Conservation (phyloP, 2,888 invertebrate species). For the Microplitis deprimator region DNA sequence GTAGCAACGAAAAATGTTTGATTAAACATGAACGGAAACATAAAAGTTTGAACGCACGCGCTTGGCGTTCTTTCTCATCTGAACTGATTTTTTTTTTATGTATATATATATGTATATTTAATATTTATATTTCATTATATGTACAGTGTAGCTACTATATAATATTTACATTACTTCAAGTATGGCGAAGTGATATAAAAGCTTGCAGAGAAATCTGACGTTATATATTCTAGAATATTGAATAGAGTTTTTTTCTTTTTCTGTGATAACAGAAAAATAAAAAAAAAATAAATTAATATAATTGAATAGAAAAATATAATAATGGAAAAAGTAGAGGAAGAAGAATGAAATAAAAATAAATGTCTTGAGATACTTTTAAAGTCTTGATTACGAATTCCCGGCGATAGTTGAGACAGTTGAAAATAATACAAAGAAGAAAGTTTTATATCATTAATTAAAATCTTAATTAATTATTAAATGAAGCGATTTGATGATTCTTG, state of each 20-base stretch:
- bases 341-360: background rate
- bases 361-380: background rate
- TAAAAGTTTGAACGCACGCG: background rate
- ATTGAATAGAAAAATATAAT: background rate
- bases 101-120: slow-evolving; percentile 12
- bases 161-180: background rate
- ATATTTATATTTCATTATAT: no score
- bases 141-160: background rate
- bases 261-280: background rate
- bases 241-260: background rate
- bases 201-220: background rate
- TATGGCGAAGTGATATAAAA: background rate
- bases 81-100: background rate
- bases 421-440: background rate
- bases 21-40: background rate
- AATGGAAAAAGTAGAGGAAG: background rate
- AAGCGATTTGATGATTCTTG: no score
- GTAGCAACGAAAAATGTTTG: background rate
- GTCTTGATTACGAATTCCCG: background rate
- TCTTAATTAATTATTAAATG: background rate
- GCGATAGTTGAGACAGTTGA: background rate
- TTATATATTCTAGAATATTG: background rate
- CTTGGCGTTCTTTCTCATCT: background rate
- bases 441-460: background rate
- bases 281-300: background rate